A percentile compares a stretch with the other conserved stretches of the same genome.
Conservation (phyloP, 2,888 invertebrate species). For the Micropterix aruncella region DNA sequence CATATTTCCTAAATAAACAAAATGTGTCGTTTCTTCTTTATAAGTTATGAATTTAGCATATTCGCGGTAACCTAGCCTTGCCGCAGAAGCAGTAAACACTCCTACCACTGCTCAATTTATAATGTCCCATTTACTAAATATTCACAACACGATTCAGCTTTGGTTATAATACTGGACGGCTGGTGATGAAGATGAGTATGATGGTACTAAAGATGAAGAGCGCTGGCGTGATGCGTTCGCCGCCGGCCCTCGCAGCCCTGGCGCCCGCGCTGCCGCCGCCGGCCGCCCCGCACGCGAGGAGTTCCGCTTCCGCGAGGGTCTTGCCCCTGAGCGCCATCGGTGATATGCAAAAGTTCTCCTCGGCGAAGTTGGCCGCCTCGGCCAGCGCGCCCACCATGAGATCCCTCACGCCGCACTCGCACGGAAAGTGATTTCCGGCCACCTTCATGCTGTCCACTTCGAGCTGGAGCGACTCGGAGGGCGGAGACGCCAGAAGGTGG, state of each 20-base stretch:
- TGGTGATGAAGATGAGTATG: not conserved
- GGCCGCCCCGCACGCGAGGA: conserved; percentile 19
- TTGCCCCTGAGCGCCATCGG: conserved; percentile 72
- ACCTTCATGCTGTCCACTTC: conserved; percentile 59
- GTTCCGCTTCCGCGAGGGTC: conserved; percentile 44
- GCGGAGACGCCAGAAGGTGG: conserved; percentile 67
- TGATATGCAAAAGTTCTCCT: conserved; percentile 74
- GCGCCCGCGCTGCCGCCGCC: conserved; percentile 29
- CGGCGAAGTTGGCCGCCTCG: conserved; percentile 48
- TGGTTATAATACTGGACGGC: not conserved
- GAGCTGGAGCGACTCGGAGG: conserved; percentile 49
- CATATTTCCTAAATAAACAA: no score
- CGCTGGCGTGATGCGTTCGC: conserved; percentile 18
- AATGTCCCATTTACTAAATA: no score
- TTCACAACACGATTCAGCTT: not conserved
- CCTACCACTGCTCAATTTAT: no score
- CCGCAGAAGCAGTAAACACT: no score
- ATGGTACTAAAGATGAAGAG: conserved; percentile 10
- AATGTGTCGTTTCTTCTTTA: no score
- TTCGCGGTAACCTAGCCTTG: no score
- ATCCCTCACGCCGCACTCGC: conserved; percentile 72
- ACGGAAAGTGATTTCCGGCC: conserved; percentile 71
- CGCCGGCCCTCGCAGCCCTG: conserved; percentile 22
- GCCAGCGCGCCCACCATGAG: conserved; percentile 64
- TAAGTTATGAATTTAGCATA: no score